Conservation (phyloP, 2,888 invertebrate species). For the Phania funesta region DNA sequence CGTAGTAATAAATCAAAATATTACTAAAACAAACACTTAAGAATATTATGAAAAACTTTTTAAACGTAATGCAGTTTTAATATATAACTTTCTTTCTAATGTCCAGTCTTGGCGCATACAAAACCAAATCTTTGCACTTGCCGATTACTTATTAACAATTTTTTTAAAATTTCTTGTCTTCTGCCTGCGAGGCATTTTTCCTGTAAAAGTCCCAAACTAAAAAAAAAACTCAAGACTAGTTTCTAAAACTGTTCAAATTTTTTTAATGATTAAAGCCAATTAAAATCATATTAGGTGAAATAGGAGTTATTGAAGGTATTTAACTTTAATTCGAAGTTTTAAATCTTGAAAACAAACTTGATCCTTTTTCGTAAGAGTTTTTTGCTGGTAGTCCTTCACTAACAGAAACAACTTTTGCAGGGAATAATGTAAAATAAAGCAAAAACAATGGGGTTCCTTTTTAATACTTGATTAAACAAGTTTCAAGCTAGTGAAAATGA, state of each 20-base stretch:
- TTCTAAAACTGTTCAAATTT: not conserved
- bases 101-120: no score
- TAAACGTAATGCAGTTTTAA: no score
- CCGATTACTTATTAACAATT: no score
- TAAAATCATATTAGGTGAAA: slow-evolving; percentile 34
- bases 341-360: slow-evolving; percentile 39
- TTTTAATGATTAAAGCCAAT: slow-evolving; percentile 45
- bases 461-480: slow-evolving; percentile 60
- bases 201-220: not conserved
- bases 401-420: slow-evolving; percentile 9
- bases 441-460: slow-evolving; percentile 5
- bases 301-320: slow-evolving; percentile 14
- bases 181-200: no score
- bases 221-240: slow-evolving; percentile 1
- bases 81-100: no score
- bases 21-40: no score
- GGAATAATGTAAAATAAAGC: slow-evolving; percentile 5
- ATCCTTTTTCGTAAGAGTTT: not conserved
- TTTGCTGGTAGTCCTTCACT: not conserved
- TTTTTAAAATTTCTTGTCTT: no score
- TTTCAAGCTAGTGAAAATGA: slow-evolving; percentile 68
- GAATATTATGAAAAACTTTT: no score
- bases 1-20: no score
- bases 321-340: slow-evolving; percentile 38
- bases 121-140: no score